Evolutionary conservation across 2,113 vertebrate species (phyloP).

Genomic region (Sorex araneus): DNA sequence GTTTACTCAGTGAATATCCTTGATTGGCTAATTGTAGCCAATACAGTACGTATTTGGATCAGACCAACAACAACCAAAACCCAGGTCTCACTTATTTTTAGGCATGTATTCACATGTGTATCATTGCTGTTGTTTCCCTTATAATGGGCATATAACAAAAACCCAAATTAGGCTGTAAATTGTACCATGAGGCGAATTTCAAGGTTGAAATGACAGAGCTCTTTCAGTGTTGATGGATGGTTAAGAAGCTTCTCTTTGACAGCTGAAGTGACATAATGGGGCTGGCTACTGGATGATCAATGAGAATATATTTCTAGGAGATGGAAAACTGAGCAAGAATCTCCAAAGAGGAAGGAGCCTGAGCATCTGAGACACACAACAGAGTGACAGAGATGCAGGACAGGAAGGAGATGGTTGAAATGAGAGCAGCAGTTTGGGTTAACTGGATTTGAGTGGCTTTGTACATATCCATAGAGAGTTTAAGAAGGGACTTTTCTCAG

Average conservation of each 20-base stretch:
- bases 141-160: not conserved
- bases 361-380: not conserved
- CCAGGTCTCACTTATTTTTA: not conserved
- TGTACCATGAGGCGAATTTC: not conserved
- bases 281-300: not conserved
- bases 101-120: not conserved
- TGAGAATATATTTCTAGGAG: conserved; percentile 21
- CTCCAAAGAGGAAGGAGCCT: not conserved
- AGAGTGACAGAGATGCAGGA: not conserved
- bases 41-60: not conserved
- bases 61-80: not conserved
- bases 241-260: not conserved
- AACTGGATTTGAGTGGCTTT: not conserved
- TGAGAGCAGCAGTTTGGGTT: not conserved
- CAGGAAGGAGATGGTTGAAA: not conserved
- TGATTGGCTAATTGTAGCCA: not conserved
- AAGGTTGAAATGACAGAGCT: not conserved
- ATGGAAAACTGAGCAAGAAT: not conserved
- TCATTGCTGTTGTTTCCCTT: not conserved
- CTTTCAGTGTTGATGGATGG: not conserved
- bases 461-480: not conserved
- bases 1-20: conserved; percentile 2
- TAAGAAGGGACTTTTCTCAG: not conserved
- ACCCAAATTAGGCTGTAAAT: not conserved
- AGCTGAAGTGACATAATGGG: not conserved